These are phyloP conservation scores for Eulithis prunata DNA, from an alignment of 2,888 invertebrate species.

Conservation along the genomic window DNA sequence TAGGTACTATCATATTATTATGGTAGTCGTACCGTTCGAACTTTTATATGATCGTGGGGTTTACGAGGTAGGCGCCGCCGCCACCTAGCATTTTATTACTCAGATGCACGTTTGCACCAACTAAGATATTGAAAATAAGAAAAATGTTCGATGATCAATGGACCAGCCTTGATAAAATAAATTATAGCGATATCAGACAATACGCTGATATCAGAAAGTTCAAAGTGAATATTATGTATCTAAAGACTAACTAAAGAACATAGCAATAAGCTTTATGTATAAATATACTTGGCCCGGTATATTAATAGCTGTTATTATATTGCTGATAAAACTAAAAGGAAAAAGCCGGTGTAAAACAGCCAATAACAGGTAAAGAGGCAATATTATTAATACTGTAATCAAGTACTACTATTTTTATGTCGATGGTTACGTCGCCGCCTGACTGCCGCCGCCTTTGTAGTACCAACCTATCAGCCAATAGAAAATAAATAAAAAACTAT, in stretches of 20 bases:
- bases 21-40: background rate
- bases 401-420: slow-evolving; percentile 14
- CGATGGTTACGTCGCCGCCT: background rate
- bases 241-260: too few species aligned
- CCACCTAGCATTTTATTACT: too few species aligned
- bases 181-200: too few species aligned
- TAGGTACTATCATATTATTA: background rate
- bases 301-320: slow-evolving; percentile 17
- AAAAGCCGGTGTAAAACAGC: slow-evolving; percentile 15
- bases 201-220: too few species aligned
- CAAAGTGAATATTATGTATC: too few species aligned
- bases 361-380: slow-evolving; percentile 14
- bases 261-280: background rate
- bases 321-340: slow-evolving; percentile 28
- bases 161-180: too few species aligned
- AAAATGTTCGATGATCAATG: too few species aligned
- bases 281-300: slow-evolving; percentile 19
- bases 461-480: background rate
- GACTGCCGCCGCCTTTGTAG: background rate
- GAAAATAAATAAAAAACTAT: background rate
- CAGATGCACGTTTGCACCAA: too few species aligned
- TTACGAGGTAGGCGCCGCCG: too few species aligned
- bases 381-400: slow-evolving; percentile 15
- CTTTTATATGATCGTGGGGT: too few species aligned
- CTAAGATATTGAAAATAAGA: too few species aligned